Evolutionary conservation across 2,797 vertebrate genomes (phyloP), one percentile per base, ranked within the genome.

Genomic region (Columba guinea): DNA sequence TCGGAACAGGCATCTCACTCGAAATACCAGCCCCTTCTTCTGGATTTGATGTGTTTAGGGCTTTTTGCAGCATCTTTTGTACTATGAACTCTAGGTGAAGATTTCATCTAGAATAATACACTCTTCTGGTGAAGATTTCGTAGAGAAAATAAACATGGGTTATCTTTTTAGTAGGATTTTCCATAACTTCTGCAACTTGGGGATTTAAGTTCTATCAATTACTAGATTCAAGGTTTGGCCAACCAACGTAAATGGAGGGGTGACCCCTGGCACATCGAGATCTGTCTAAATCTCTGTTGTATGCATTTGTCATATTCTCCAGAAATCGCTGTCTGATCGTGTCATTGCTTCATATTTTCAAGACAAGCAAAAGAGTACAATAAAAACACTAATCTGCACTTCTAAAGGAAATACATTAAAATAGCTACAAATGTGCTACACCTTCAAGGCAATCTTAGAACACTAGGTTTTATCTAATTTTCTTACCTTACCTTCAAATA

Each of bases 381-480:
- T 23, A 82, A 82, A 71, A 80, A 21, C 76, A 19, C 63, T 35
- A 37, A 51, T 51, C 49, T 32, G 26, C 51, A 56, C 56, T 91
- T 84, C 62, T 63, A 4, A 70, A 70, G 69, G 70, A 86, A 84
- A 74, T 32, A 30, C 23, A 26, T 49, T 67, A 7, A 77, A 92
- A 58, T 8, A 87, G 52, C 87, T 92, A 28, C 28, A 89, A 92
- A 69, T 1, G 2, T 60, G 8, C 4, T 18, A 9, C 59, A 46
- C 76, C 71, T 93, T 48, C 51, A 73, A 65, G 58, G 58, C 51
- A 32, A 14, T 17, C 73, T 79, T 83, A 69, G 86, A 83, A 73
- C 55, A 10, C 37, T 53, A 18, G 2, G 19, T 81, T 84, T 92
- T 60, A 19, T 60, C 37, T 77, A 30, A 34, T 58, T 63, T 70